Conservation (phyloP, 2,888 invertebrate species). For the Ephialtes manifestator region DNA sequence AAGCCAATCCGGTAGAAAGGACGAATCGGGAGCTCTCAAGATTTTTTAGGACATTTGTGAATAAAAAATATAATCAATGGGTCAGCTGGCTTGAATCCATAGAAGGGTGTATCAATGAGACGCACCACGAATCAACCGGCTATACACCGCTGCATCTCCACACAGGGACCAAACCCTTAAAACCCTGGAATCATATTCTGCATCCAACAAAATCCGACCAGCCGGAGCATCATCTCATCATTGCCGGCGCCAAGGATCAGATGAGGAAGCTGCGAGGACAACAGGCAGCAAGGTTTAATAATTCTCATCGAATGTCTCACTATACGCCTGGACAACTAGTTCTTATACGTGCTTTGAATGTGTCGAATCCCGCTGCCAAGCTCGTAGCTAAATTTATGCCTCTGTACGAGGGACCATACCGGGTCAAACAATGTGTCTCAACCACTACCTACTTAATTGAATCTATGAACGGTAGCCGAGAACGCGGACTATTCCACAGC, state of each 20-base stretch:
- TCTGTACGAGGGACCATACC: constrained; percentile 33
- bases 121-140: background rate
- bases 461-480: too few species aligned
- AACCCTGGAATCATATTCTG: background rate
- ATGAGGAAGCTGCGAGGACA: background rate
- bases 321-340: constrained; percentile 2
- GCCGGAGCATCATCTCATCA: background rate
- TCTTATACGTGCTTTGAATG: constrained; percentile 14
- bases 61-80: background rate
- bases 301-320: background rate
- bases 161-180: background rate
- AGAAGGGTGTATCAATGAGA: background rate
- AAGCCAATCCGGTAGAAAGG: constrained; percentile 48
- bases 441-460: too few species aligned
- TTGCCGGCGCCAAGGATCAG: background rate
- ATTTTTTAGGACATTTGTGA: too few species aligned
- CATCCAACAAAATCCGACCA: background rate
- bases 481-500: too few species aligned
- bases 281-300: constrained; percentile 1
- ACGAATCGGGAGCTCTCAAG: too few species aligned
- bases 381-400: constrained; percentile 22
- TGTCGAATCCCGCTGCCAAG: constrained; percentile 24
- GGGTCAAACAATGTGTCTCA: background rate
- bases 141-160: background rate
- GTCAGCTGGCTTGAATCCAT: background rate